Evolutionary conservation across 2,113 vertebrate genomes (phyloP), one percentile per base, ranked within the genome.

Genomic region (Rhabdornis inornatus): DNA sequence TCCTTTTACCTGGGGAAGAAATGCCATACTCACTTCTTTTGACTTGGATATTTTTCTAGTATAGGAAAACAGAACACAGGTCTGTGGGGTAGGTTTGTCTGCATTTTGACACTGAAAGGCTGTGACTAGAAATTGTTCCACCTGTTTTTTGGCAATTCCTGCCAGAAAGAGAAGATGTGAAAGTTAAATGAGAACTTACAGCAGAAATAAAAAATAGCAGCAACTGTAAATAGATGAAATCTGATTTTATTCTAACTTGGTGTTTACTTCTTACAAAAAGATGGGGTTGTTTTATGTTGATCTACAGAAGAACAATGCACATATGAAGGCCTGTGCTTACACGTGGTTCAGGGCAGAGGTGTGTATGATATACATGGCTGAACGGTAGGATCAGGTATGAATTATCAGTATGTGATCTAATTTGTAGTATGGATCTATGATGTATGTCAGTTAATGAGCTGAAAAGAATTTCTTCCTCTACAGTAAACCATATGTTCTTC

Each of bases 121-220:
- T 92, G 87, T 80, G 71, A 83, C 30, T 77, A 63, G 52, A 59
- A 93, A 93, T 83, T 88, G 42, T 78, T 94, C 85, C 83, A 81
- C 76, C 57, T 88, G 85, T 75, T 92, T 75, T 68, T 70, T 71
- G 56, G 37, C 53, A 93, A 14, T 63, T 93, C 49, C 83, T 94
- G 71, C 79, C 75, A 86, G 79, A 10, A 95, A 63, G 31, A 89
- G 57, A 82, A 71, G 53, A 89, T 40, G 40, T 45, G 30, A 88
- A 81, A 44, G 42, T 65, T 83, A 83, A 82, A 74, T 35, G 44
- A 92, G 68, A 68, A 83, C 25, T 86, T 69, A 77, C 33, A 88
- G 75, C 21, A 93, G 56, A 88, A 91, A 74, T 44, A 75, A 83
- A 82, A 89, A 90, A 92, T 35, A 90, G 37, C 24, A 52, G 27